Conservation (phyloP, 1,140 invertebrate genomes). For the Drusus annulatus region DNA sequence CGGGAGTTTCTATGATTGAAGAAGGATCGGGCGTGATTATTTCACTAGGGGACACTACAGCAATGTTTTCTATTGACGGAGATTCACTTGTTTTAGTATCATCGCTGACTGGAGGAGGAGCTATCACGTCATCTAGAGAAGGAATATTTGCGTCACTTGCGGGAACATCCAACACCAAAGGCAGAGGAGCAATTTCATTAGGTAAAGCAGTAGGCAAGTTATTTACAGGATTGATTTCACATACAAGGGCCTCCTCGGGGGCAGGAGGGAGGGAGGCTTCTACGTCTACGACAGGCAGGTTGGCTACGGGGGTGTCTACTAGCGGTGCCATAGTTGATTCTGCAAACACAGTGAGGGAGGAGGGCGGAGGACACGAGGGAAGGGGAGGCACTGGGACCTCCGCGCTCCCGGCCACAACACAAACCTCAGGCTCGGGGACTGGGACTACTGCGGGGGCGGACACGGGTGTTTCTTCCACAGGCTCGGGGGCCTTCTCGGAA, state of each 20-base stretch:
- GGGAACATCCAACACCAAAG: constrained; percentile 22
- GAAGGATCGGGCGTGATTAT: constrained; percentile 21
- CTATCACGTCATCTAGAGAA: constrained; percentile 7
- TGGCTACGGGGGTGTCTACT: constrained; percentile 63
- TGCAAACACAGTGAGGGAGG: constrained; percentile 70
- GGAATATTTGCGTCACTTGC: constrained; percentile 47
- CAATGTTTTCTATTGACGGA: constrained; percentile 53
- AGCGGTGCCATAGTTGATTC: constrained; percentile 71
- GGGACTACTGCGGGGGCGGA: constrained; percentile 63
- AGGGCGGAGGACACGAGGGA: constrained; percentile 70
- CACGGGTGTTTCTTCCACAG: constrained; percentile 61
- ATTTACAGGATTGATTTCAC: constrained; percentile 55
- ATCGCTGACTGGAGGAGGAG: constrained; percentile 17
- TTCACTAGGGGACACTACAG: constrained; percentile 57
- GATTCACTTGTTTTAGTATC: constrained; percentile 41
- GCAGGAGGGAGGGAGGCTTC: constrained; percentile 55
- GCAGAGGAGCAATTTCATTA: constrained; percentile 52
- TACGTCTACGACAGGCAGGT: constrained; percentile 52
- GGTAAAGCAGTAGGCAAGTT: constrained; percentile 57
- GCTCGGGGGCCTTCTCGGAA: constrained; percentile 63
- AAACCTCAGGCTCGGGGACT: constrained; percentile 66
- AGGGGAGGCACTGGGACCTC: constrained; percentile 70
- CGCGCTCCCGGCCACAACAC: constrained; percentile 62
- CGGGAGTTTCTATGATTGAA: constrained; percentile 21
- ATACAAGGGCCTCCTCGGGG: constrained; percentile 59